phyloP scores from a whole-genome alignment of 2,888 invertebrate genomes.

The Drosophila maculinotata region DNA sequence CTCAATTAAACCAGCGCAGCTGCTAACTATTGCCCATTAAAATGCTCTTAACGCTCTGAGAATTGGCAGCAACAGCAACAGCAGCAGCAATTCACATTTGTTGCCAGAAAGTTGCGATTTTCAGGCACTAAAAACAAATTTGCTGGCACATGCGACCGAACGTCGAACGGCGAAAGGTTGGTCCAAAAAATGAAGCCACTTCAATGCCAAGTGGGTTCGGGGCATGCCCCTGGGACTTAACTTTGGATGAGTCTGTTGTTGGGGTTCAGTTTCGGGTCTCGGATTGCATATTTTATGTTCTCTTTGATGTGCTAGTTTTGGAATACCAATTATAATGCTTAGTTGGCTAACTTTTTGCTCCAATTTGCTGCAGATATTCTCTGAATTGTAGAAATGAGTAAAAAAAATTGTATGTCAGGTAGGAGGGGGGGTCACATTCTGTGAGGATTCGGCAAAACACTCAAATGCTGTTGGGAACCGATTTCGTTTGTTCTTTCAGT shows the following conservation, averaged over 20 bases:
- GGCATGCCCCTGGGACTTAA: not conserved
- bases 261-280: not conserved
- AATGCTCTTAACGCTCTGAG: conserved; percentile 37
- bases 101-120: conserved; percentile 40
- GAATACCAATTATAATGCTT: conserved; percentile 1
- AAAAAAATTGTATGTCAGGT: no score
- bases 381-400: no score
- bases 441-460: no score
- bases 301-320: conserved; percentile 7
- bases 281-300: conserved; percentile 1
- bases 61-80: conserved; percentile 32
- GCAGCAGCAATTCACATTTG: conserved; percentile 14
- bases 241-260: not conserved
- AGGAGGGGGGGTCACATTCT: no score
- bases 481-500: no score
- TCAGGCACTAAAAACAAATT: conserved; percentile 40
- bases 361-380: not conserved
- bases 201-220: no score
- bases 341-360: not conserved
- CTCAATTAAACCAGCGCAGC: conserved; percentile 63
- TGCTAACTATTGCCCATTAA: conserved; percentile 51
- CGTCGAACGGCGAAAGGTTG: conserved; percentile 13
- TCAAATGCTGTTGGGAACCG: no score
- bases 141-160: conserved; percentile 18
- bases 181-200: not conserved